Base-by-base conservation (phyloP, 92 coral and sea anemone species). In the Parazoanthus atlanticus region DNA sequence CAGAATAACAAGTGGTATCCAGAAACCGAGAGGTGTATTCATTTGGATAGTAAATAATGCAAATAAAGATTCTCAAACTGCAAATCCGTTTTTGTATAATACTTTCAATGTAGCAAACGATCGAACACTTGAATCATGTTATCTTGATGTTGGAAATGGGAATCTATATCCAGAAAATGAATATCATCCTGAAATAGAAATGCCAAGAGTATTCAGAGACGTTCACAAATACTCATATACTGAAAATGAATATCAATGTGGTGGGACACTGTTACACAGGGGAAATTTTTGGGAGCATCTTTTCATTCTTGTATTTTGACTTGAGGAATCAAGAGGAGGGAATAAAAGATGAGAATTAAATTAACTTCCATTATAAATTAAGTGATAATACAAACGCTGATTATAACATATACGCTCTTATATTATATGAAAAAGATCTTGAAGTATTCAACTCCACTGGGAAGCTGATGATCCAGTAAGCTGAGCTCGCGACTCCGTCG, bases 61-160 rank as follows among this genome's bases (percentile, higher is more conserved):
- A 1, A 88, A 88, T 16, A 1, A 30, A 32, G 40, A 33, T n/a
- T 11, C 46, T 69, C 88, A 81, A 36, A 56, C 67, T 11, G 88
- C 43, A 40, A 81, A 88, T 46, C 87, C 86, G 64, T 80, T 80
- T 10, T 17, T 80, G 11, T 88, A 7, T 30, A 81, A 46, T 0
- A 76, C 88, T 19, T 88, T 15, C 33, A 43, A 67, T 54, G 71
- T 88, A 30, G 86, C 88, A 38, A 49, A 49, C 58, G 8, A 72
- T 72, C 32, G 77, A 12, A 12, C 8, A 10, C 77, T 72, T 29
- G 19, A 1, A 2, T 8, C 12, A 1, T 72, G 77, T 1, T 23
- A 72, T 72, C 25, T 72, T 3, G 77, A 72, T 1, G 77, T 72
- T 10, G 77, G 77, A 34, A 72, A 0, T 72, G 77, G 77, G 1